phyloP scores from a whole-genome alignment of 2,797 vertebrate genomes.

The Amniataba percoides region DNA sequence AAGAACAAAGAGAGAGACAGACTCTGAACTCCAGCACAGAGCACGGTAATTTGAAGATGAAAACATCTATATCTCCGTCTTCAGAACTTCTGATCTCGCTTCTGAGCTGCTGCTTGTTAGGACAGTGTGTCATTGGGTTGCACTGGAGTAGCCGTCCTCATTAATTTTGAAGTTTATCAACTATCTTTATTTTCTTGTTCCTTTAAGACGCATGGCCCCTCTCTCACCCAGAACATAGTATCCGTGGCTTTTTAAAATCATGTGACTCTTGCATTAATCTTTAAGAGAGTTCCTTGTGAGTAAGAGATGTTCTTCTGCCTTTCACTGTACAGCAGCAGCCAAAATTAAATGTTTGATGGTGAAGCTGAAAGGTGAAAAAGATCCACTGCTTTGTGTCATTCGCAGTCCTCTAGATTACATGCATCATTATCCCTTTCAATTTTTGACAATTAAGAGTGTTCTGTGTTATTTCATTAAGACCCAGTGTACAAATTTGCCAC shows the following conservation, averaged over 20 bases:
- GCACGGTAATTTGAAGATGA: constrained; percentile 76
- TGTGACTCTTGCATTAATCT: neutral
- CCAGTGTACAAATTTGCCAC: neutral
- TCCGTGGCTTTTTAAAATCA: neutral
- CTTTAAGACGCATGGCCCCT: constrained; percentile 10
- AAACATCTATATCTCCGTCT: constrained; percentile 68
- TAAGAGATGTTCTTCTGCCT: neutral
- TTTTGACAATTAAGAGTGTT: constrained; percentile 28
- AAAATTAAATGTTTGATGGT: neutral
- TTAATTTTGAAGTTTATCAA: constrained; percentile 61
- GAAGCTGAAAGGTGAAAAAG: constrained; percentile 22
- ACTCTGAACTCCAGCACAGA: constrained; percentile 70
- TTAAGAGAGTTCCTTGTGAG: neutral
- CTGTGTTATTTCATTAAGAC: constrained; percentile 28
- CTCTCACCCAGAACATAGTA: neutral
- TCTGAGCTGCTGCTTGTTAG: constrained; percentile 60
- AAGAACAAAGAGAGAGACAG: constrained; percentile 75
- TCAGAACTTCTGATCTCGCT: constrained; percentile 65
- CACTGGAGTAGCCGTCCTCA: constrained; percentile 37
- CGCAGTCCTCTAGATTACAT: neutral
- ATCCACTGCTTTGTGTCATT: constrained; percentile 2
- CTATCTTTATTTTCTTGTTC: constrained; percentile 40
- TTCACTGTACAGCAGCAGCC: neutral
- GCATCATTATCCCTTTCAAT: constrained; percentile 35
- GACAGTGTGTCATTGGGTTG: constrained; percentile 60